Base-by-base conservation (phyloP, 2,113 vertebrate genomes). In the Fulica atra region DNA sequence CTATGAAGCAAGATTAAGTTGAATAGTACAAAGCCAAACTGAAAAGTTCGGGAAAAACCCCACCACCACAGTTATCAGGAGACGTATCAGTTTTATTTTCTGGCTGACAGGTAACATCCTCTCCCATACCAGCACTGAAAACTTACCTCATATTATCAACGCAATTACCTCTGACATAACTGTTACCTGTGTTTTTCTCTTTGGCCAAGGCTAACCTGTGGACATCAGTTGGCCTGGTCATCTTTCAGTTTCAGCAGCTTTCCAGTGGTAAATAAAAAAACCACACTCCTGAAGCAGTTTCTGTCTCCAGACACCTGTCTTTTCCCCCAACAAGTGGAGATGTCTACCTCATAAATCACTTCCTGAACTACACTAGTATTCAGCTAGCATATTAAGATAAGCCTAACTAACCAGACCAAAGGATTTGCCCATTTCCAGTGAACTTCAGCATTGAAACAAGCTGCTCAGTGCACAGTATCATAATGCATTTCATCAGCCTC, bases 21-120 rank as follows among this genome's bases (percentile, higher is more conserved):
- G 26, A 70, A 68, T 20, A 44, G 13, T 23, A n/a, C 44, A 57
- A 21, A 89, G 14, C 20, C 60, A 84, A 48, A 81, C 4, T 31
- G 42, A 73, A 86, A 71, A 74, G 3, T 2, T 29, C 19, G 7
- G 11, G 38, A 53, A 59, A 38, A 61, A 6, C 0, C 0, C 18
- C 33, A 84, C 5, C 17, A 31, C 5, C 42, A 65, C 33, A 61
- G 6, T 50, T 80, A 36, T 29, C 48, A 82, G 53, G 12, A 68
- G 25, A 76, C 4, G 1, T 72, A 82, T 14, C 1, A 0, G 6
- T 61, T 72, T 35, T 68, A 20, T 65, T 91, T 93, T 71, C 50
- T 60, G 81, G 10, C 24, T 89, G n/a, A 65, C 35, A 60, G 16
- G 38, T n/a, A 74, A 56, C 28, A 13, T 51, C 50, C 50, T 51